These are phyloP conservation scores for Potorous gilbertii DNA, from an alignment of 2,797 vertebrate genomes.

Conservation along the genomic window DNA sequence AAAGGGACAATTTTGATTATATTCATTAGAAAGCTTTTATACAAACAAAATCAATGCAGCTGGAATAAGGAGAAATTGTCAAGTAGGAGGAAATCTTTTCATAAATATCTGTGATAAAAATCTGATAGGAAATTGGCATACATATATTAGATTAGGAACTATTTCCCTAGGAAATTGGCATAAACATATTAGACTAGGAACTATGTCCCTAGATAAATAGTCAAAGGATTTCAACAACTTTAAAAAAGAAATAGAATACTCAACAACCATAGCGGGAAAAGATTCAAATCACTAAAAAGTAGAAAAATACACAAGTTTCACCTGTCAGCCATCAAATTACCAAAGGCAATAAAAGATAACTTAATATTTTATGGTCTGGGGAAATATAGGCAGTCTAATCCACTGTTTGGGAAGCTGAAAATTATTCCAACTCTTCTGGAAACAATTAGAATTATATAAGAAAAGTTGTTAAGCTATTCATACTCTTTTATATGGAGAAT, in stretches of 20 bases:
- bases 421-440: not conserved
- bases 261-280: not conserved
- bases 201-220: not conserved
- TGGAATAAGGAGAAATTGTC: not conserved
- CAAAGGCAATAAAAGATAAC: not conserved
- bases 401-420: not conserved
- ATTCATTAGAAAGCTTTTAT: not conserved
- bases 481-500: not conserved
- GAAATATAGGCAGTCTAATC: not conserved
- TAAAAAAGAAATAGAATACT: not conserved
- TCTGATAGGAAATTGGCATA: not conserved
- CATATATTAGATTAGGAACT: not conserved
- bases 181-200: not conserved
- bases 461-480: not conserved
- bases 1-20: not conserved
- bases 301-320: not conserved
- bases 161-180: not conserved
- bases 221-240: not conserved
- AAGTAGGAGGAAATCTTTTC: not conserved
- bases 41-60: not conserved
- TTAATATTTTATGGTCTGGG: not conserved
- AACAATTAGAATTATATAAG: not conserved
- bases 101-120: not conserved
- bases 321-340: not conserved
- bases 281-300: not conserved